Base-by-base conservation (phyloP, 2,113 vertebrate species). In the Chelonoidis abingdonii region DNA sequence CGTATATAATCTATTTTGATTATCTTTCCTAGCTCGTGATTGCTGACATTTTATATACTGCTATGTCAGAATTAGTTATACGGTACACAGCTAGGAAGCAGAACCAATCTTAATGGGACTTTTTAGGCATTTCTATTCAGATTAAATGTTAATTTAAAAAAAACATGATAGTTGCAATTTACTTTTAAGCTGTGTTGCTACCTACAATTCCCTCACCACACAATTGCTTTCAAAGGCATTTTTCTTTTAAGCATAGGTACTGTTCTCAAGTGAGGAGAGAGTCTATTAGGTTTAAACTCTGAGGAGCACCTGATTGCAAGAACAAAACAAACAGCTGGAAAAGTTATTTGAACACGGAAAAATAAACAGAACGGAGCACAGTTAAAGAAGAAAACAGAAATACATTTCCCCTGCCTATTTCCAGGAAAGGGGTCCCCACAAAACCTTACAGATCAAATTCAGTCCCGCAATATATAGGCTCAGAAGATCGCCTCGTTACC, bases 1-100 rank as follows among this genome's bases (percentile, higher is more conserved):
- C 82, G 59, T 76, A 84, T 47, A 93, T 38, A 97, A 95, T 93
- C 94, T 91, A 96, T 92, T 96, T 96, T 94, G 94, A 92, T 91
- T 95, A 53, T 59, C 22, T 80, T 97, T 95, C 84, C 12, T 87
- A 91, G 69, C 47, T 89, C 65, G 84, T 89, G 52, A 94, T 41
- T 41, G 41, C 41, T 41, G 41, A 41, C 41, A 41, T 41, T 41
- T 41, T 41, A 41, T 41, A 41, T 41, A 41, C 41, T 41, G 41
- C 41, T 41, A 41, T 41, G 41, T 41, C 93, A 94, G 50, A 96
- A 83, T 89, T 95, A 89, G 84, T 95, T 85, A 90, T 95, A 76
- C 4, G 41, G 90, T 17, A 88, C 21, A 89, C 94, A 93, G 93
- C 56, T 90, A 92, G 93, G 56, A 88, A 94, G 50, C 80, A 38